Evolutionary conservation across 2,113 vertebrate species (phyloP).

Genomic region (Pontoporia blainvillei): DNA sequence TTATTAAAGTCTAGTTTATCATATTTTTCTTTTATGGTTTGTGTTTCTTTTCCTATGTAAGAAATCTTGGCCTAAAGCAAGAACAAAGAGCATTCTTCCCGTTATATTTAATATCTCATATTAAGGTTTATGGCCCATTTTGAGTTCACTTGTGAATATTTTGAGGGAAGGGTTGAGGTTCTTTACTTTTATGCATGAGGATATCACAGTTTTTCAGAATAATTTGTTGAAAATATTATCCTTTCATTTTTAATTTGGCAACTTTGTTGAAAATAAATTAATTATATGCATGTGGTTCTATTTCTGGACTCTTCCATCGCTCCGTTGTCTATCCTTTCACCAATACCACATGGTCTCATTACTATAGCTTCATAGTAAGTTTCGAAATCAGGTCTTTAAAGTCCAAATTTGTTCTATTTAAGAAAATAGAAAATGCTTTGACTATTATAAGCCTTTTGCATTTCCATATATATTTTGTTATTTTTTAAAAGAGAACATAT

Average conservation of each 20-base stretch:
- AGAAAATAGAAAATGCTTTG: not conserved
- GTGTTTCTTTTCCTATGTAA: not conserved
- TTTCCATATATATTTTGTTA: not conserved
- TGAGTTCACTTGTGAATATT: not conserved
- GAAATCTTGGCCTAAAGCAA: not conserved
- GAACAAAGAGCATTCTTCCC: not conserved
- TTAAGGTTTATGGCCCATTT: not conserved
- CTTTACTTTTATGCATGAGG: not conserved
- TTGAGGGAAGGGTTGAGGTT: not conserved
- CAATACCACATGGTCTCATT: not conserved
- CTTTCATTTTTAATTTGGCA: not conserved
- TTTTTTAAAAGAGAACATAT: not conserved
- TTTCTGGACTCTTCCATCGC: not conserved
- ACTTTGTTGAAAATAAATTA: not conserved
- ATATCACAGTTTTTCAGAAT: not conserved
- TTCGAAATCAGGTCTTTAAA: too few species aligned
- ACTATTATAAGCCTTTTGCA: not conserved
- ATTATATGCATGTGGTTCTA: not conserved
- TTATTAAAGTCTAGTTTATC: not conserved
- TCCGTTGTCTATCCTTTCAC: not conserved
- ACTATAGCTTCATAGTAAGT: too few species aligned
- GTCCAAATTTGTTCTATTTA: not conserved
- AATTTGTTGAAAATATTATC: not conserved
- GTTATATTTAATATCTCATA: not conserved
- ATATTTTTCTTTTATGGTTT: not conserved